Evolutionary conservation across 2,797 vertebrate genomes (phyloP), one percentile per base, ranked within the genome.

Genomic region (Lacerta bilineata): DNA sequence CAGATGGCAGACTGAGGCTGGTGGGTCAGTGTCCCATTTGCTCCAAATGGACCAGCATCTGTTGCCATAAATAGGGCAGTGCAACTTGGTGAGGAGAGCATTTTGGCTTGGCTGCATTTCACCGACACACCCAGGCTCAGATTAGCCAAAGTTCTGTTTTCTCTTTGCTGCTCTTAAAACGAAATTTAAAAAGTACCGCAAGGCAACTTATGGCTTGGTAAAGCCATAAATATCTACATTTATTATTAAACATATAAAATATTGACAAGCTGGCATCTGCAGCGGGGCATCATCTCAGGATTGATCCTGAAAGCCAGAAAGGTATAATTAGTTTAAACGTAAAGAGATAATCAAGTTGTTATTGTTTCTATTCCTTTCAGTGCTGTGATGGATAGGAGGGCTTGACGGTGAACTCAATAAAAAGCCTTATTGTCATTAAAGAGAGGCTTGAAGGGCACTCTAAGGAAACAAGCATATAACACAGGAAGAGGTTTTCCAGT

Each of bases 191-290:
- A 76, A 75, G 39, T 13, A n/a, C 77, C 33, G 25, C 15, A 59
- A 50, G 77, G 84, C 76, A 87, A 55, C 84, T 87, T 91, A n/a
- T 80, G 85, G 25, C 85, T 91, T 93, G 92, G 86, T 90, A 94
- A 89, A 89, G 78, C 90, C 94, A 91, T 91, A 93, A 93, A 23
- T 88, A 88, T 1, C 29, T 55, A 50, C 39, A 93, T 94, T 90
- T 95, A 94, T 95, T 94, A 93, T 95, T 95, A 93, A 92, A 86
- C 90, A 68, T 86, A 91, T 95, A 91, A 95, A 94, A 92, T 94
- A 95, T 94, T 94, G 95, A 94, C 93, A 94, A 90, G 92, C 81
- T 88, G 59, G 82, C 94, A 89, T 68, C 90, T 90, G 92, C 90
- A 86, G 74, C 27, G 85, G 80, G 87, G 80, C 79, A 92, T 84